Evolutionary conservation across 2,888 invertebrate genomes (phyloP).

Genomic region (Odontocolon sp.): DNA sequence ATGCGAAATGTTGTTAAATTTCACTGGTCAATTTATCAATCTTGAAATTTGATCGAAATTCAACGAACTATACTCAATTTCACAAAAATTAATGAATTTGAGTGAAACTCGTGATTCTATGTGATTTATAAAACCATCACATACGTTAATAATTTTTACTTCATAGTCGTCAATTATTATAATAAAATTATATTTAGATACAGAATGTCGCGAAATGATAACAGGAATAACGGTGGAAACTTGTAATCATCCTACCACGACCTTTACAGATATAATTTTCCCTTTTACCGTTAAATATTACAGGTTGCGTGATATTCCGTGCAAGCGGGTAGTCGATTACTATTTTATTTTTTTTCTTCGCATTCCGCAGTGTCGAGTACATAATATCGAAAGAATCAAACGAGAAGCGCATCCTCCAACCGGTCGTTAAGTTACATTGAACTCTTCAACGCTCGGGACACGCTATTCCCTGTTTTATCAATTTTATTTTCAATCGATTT

Average conservation of each 20-base stretch:
- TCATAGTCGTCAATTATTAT: too few relatives aligned
- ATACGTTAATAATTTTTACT: too few relatives aligned
- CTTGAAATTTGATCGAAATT: too few relatives aligned
- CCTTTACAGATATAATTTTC: slow-evolving; percentile 46
- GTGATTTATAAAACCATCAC: too few relatives aligned
- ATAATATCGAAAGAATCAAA: background rate
- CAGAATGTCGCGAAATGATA: background rate
- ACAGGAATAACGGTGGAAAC: slow-evolving; percentile 2
- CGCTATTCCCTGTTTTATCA: background rate
- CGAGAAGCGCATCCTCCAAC: background rate
- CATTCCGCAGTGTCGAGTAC: background rate
- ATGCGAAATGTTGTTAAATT: too few relatives aligned
- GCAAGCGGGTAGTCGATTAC: background rate
- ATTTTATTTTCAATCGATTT: background rate
- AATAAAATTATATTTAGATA: background rate
- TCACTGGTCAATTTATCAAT: too few relatives aligned
- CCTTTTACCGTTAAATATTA: slow-evolving; percentile 13
- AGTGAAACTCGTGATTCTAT: too few relatives aligned
- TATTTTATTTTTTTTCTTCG: slow-evolving; percentile 3
- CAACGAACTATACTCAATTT: too few relatives aligned
- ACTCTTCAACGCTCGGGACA: too few relatives aligned
- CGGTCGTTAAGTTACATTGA: background rate
- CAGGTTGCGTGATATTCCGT: slow-evolving; percentile 30
- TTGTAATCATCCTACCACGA: slow-evolving; percentile 10
- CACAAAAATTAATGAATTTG: too few relatives aligned